Percentiles rank a stretch among this genome's conserved stretches.
Evolutionary conservation across 2,888 invertebrate species (phyloP).

Genomic region (Apomyelois bistriatella): DNA sequence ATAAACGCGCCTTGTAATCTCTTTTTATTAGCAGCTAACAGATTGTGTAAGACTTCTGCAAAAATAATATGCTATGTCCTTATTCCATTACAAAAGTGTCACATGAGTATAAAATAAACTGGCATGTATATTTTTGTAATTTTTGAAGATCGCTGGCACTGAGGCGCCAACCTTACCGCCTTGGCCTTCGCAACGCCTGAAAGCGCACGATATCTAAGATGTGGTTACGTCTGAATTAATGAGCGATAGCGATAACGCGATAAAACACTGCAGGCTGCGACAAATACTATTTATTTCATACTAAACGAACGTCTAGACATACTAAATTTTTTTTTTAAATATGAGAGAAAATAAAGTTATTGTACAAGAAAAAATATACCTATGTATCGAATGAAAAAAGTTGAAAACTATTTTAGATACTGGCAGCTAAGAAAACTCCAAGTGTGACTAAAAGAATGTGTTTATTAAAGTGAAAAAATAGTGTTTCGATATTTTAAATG

Average conservation of each 20-base stretch:
- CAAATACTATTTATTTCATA: conserved; percentile 1
- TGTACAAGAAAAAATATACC: too few relatives aligned
- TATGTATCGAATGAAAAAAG: too few relatives aligned
- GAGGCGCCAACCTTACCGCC: neutral
- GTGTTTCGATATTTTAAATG: neutral
- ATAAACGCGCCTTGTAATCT: too few relatives aligned
- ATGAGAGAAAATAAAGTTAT: too few relatives aligned
- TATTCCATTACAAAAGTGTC: too few relatives aligned
- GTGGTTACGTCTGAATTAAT: conserved; percentile 8
- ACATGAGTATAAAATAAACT: too few relatives aligned
- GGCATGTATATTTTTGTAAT: too few relatives aligned
- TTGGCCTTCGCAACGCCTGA: conserved; percentile 7
- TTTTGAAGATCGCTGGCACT: neutral
- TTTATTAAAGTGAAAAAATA: neutral
- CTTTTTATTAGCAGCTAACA: too few relatives aligned
- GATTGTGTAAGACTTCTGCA: too few relatives aligned
- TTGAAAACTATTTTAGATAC: neutral
- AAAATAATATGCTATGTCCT: too few relatives aligned
- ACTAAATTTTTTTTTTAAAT: too few relatives aligned
- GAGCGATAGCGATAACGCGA: conserved; percentile 14
- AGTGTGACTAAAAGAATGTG: neutral
- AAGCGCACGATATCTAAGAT: conserved; percentile 9
- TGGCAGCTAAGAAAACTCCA: neutral
- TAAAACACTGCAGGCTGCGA: conserved; percentile 20
- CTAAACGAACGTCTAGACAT: neutral